These are phyloP conservation scores for Choreutis nemorana DNA, from an alignment of 2,888 invertebrate species.

Conservation along the genomic window DNA sequence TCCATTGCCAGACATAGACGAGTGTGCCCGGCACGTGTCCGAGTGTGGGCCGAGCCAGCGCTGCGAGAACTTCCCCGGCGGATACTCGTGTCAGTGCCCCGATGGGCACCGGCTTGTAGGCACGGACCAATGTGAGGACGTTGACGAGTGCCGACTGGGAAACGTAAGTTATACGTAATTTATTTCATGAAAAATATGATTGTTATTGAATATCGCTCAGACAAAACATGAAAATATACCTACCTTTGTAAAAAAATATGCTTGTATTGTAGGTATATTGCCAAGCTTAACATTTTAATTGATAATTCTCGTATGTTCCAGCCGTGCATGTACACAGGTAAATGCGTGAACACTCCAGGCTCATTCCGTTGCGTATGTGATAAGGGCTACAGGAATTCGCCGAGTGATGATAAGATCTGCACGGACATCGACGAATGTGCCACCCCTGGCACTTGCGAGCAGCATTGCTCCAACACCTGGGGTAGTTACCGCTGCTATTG, in stretches of 20 bases:
- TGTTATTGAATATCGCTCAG: not conserved
- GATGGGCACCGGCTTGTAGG: constrained; percentile 70
- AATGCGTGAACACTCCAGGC: constrained; percentile 53
- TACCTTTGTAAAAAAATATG: too few relatives aligned
- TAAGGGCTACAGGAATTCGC: constrained; percentile 48
- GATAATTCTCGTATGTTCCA: constrained; percentile 15
- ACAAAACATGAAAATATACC: too few relatives aligned
- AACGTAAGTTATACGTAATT: constrained; percentile 26
- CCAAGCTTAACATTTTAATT: constrained; percentile 1
- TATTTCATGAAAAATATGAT: not conserved
- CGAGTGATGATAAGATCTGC: constrained; percentile 58
- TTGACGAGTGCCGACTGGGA: constrained; percentile 79
- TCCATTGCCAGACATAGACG: constrained; percentile 79
- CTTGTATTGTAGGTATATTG: too few relatives aligned
- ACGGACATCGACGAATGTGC: constrained; percentile 76
- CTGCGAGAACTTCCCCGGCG: constrained; percentile 86
- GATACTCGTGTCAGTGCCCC: constrained; percentile 82
- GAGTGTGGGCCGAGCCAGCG: constrained; percentile 80
- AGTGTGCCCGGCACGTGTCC: constrained; percentile 78
- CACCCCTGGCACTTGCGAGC: constrained; percentile 72
- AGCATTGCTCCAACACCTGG: constrained; percentile 89
- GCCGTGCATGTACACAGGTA: constrained; percentile 47
- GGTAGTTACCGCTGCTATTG: constrained; percentile 94
- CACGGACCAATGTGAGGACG: constrained; percentile 76
- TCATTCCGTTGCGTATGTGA: constrained; percentile 53